phyloP scores from a whole-genome alignment of 2,888 invertebrate species.

The Flexamia atlantica region DNA sequence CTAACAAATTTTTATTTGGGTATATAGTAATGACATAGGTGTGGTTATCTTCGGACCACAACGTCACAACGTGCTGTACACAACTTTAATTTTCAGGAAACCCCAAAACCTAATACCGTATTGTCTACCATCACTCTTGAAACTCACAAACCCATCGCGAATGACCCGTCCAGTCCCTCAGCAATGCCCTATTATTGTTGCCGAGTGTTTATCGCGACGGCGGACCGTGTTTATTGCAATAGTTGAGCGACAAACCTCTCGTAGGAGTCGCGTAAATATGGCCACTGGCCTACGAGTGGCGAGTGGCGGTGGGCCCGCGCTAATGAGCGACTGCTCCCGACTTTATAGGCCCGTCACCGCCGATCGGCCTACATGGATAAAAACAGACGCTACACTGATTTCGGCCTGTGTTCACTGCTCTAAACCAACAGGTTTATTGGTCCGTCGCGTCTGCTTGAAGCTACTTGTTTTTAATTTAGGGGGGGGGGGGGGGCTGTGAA shows the following conservation, averaged over 20 bases:
- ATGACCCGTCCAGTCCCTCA: too few relatives aligned
- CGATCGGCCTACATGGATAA: slow-evolving; percentile 25
- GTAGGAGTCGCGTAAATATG: slow-evolving; percentile 50
- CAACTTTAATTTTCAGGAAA: too few relatives aligned
- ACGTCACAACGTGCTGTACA: too few relatives aligned
- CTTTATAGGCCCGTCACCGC: slow-evolving; percentile 41
- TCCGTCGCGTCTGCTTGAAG: not conserved
- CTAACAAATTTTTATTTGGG: too few relatives aligned
- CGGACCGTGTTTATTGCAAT: slow-evolving; percentile 50
- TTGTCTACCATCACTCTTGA: too few relatives aligned
- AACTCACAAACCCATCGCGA: too few relatives aligned
- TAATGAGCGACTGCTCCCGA: slow-evolving; percentile 48
- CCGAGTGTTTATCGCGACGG: slow-evolving; percentile 58
- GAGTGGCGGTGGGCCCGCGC: not conserved
- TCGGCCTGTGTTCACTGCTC: not conserved
- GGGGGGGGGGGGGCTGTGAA: too few relatives aligned
- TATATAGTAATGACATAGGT: too few relatives aligned
- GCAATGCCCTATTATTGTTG: too few relatives aligned
- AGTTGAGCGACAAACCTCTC: slow-evolving; percentile 35
- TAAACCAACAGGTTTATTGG: slow-evolving; percentile 35
- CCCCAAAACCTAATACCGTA: too few relatives aligned
- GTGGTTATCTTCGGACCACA: too few relatives aligned
- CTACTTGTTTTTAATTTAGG: not conserved
- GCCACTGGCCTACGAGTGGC: slow-evolving; percentile 14
- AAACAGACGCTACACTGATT: slow-evolving; percentile 44